These are phyloP conservation scores for Solea senegalensis DNA, from an alignment of 2,113 vertebrate genomes.

Conservation along the genomic window DNA sequence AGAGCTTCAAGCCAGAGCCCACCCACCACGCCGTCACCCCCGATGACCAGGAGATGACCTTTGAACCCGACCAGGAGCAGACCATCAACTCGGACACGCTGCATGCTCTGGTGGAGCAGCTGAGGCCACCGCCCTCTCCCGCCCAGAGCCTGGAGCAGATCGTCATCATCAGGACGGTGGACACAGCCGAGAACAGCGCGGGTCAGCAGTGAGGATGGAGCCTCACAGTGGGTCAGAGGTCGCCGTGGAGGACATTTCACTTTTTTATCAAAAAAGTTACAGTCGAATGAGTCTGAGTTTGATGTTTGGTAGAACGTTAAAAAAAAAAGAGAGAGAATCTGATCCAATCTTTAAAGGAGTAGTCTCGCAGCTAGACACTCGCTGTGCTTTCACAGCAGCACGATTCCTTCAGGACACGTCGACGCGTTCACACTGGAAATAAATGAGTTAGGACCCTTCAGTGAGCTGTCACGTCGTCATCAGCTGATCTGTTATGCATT, in stretches of 20 bases:
- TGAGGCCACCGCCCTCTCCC: conserved; percentile 63
- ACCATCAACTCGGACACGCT: conserved; percentile 77
- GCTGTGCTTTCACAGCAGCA: no score
- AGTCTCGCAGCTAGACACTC: background rate
- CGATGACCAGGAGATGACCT: conserved; percentile 48
- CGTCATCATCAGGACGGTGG: conserved; percentile 78
- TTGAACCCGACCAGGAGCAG: conserved; percentile 61
- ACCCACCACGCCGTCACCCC: conserved; percentile 15
- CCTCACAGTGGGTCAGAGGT: background rate
- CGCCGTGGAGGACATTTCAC: no score
- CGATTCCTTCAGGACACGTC: no score
- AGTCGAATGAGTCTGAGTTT: no score
- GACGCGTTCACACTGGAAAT: no score
- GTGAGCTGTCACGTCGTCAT: no score
- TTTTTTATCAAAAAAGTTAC: no score
- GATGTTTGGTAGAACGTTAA: no score
- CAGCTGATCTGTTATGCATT: no score
- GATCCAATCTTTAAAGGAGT: background rate
- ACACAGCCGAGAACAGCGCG: conserved; percentile 47
- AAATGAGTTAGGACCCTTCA: no score
- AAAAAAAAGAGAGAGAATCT: no score
- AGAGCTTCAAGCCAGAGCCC: conserved; percentile 68
- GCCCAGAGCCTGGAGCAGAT: conserved; percentile 72
- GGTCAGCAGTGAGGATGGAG: conserved; percentile 51
- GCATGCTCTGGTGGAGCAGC: conserved; percentile 78